Conservation (phyloP, 2,113 vertebrate species). For the Chrysemys picta region DNA sequence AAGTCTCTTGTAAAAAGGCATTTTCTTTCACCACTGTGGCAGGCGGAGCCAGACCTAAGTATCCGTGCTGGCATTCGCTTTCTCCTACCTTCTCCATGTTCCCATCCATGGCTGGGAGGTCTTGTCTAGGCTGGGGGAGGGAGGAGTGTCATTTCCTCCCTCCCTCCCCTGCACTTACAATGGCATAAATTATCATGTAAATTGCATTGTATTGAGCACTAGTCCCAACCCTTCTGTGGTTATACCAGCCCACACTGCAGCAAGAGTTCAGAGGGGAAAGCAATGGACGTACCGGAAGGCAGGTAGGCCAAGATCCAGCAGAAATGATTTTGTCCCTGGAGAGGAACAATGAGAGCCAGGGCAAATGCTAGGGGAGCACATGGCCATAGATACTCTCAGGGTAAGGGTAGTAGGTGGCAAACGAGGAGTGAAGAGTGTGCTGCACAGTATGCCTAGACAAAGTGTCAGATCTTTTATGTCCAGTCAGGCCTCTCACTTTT, state of each 20-base stretch:
- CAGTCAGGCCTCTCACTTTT: not conserved
- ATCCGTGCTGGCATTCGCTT: not conserved
- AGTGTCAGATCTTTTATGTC: too few relatives aligned
- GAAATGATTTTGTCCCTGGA: too few relatives aligned
- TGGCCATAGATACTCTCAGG: not conserved
- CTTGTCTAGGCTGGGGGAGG: not conserved
- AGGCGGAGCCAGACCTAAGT: not conserved
- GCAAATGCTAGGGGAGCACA: not conserved
- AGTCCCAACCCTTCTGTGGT: not conserved
- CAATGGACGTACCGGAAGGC: not conserved
- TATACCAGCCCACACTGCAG: not conserved
- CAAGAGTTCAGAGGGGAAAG: not conserved
- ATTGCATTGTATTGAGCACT: not conserved
- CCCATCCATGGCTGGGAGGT: not conserved
- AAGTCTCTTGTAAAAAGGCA: not conserved
- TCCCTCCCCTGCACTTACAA: not conserved
- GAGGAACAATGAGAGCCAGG: not conserved
- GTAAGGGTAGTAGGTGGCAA: not conserved
- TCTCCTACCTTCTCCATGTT: not conserved
- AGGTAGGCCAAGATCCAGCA: not conserved
- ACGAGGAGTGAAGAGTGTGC: not conserved
- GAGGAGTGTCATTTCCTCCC: not conserved
- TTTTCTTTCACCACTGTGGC: not conserved
- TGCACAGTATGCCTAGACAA: too few relatives aligned
- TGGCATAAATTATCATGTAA: not conserved